Evolutionary conservation across 2,797 vertebrate species (phyloP).

Genomic region (Tauraco hartlaubi): DNA sequence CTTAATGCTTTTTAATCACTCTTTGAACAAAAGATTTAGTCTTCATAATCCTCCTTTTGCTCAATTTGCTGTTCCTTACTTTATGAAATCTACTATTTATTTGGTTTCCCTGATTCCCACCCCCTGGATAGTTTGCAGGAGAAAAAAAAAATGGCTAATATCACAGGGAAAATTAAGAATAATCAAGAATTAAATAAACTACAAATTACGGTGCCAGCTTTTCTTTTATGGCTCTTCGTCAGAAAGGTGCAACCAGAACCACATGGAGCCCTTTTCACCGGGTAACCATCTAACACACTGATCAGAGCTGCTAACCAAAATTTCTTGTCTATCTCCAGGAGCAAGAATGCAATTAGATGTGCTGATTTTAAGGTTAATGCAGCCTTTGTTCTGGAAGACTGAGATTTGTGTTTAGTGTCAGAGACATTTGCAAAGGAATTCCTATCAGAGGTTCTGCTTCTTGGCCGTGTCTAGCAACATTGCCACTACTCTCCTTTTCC

Average conservation of each 20-base stretch:
- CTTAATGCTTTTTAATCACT: constrained; percentile 82
- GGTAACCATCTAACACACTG: background rate
- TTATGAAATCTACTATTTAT: constrained; percentile 65
- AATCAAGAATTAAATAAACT: constrained; percentile 15
- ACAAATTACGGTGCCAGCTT: background rate
- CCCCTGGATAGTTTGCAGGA: background rate
- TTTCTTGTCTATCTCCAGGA: background rate
- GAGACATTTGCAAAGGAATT: background rate
- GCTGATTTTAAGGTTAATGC: background rate
- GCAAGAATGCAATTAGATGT: background rate
- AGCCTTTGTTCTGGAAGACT: background rate
- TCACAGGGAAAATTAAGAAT: constrained; percentile 35
- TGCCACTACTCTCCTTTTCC: background rate
- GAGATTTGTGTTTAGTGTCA: background rate
- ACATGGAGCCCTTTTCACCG: background rate
- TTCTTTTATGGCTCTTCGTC: background rate
- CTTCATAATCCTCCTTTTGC: constrained; percentile 78
- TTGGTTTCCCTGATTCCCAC: constrained; percentile 43
- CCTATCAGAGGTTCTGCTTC: background rate
- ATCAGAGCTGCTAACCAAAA: background rate
- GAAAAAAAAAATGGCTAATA: constrained; percentile 21
- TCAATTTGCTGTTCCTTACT: constrained; percentile 71
- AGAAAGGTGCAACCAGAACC: background rate
- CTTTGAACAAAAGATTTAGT: constrained; percentile 83
- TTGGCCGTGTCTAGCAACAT: fast-evolving